A percentile compares a stretch with the other conserved stretches of the same genome.
Evolutionary conservation across 2,797 vertebrate genomes (phyloP).

Genomic region (Sus cebifrons): DNA sequence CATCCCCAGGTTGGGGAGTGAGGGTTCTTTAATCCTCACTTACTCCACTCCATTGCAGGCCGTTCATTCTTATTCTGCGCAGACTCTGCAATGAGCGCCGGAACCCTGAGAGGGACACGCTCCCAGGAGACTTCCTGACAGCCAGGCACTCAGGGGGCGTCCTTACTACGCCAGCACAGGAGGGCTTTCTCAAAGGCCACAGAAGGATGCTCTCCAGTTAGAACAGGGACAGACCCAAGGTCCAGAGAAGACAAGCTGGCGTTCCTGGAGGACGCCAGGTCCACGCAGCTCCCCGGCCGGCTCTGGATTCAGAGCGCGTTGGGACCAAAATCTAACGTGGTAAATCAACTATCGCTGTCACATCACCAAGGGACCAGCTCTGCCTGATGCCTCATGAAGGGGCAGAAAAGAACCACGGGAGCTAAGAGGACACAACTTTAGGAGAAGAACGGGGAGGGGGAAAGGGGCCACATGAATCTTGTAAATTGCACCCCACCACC

Average conservation of each 20-base stretch:
- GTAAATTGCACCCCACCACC: not conserved
- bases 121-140: not conserved
- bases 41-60: conserved; percentile 37
- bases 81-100: conserved; percentile 24
- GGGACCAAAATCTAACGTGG: accelerated
- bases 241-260: not conserved
- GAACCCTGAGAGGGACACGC: not conserved
- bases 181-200: accelerated
- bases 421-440: accelerated
- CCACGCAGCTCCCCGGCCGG: not conserved
- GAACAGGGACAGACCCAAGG: not conserved
- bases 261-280: not conserved
- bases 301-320: not conserved
- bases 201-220: not conserved
- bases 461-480: not conserved
- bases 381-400: accelerated
- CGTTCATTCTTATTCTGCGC: conserved; percentile 29
- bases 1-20: not conserved
- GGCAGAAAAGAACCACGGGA: too few species aligned
- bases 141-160: not conserved
- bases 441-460: not conserved
- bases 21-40: conserved; percentile 23
- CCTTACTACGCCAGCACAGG: not conserved
- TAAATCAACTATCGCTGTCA: accelerated
- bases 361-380: too few species aligned